Evolutionary conservation across 2,797 vertebrate species (phyloP), one percentile per base, ranked within the genome.

Genomic region (Acanthopagrus latus): DNA sequence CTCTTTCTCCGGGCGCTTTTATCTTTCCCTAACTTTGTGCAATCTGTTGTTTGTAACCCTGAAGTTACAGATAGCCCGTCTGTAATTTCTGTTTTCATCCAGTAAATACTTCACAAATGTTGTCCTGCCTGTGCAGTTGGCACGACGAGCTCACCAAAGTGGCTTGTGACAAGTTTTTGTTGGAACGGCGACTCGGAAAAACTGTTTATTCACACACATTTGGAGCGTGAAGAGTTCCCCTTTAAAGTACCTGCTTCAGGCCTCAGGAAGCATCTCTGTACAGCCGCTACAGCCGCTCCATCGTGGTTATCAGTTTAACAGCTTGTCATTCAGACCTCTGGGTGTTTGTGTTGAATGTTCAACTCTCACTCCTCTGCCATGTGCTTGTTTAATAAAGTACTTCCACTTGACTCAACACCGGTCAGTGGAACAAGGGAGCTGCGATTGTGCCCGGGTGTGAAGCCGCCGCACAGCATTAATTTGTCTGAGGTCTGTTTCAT

Each of bases 301-400:
- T 81, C 73, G 50, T 17, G n/a, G 76, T 85, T 87, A 87, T 87
- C 86, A 81, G 76, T 76, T 70, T 65, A 88, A 81, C 89, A 86
- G 87, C 88, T 84, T 89, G 84, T 91, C 87, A 80, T 82, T 85
- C 77, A 85, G 84, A 83, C 80, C 70, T 78, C 82, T 64, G 76
- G 63, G 76, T 81, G 87, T 80, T 82, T 38, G 27, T 65, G 77
- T 72, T 80, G 78, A 81, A 88, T 74, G 81, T 72, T 85, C 86
- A 80, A 86, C 72, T 71, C 62, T 77, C 80, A 67, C 69, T 46
- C 54, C 81, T 74, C 72, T 27, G 69, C 78, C 50, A 33, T 41
- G 71, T 64, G 71, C 88, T 87, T 84, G 82, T 84, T 88, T 84
- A 78, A 87, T 84, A 74, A 86, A 86, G 87, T 78, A 71, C 84